phyloP scores from a whole-genome alignment of 2,113 vertebrate species.

The Limanda limanda region DNA sequence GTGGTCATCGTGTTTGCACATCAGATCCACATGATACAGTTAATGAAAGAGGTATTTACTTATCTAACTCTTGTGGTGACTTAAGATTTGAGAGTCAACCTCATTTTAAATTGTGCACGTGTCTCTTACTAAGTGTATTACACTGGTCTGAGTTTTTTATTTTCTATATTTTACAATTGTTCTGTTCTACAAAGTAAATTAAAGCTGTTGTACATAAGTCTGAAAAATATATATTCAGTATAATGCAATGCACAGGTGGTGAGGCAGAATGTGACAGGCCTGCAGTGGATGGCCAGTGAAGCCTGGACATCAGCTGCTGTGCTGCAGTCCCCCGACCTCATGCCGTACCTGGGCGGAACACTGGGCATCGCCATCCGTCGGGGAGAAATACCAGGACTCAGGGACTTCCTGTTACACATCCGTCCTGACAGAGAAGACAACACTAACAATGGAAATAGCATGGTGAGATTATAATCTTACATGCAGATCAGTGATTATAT shows the following conservation, averaged over 20 bases:
- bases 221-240: too few relatives aligned
- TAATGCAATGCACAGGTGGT: conserved; percentile 49
- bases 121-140: too few relatives aligned
- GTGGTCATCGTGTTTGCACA: conserved; percentile 66
- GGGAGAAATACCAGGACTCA: conserved; percentile 66
- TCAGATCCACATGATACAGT: conserved; percentile 48
- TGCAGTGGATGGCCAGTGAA: conserved; percentile 79
- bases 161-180: too few relatives aligned
- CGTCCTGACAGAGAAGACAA: conserved; percentile 34
- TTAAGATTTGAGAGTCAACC: too few relatives aligned
- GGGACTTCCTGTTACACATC: conserved; percentile 46
- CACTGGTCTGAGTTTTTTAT: too few relatives aligned
- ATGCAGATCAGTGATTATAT: not conserved
- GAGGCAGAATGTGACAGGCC: conserved; percentile 70
- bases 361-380: conserved; percentile 73
- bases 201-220: too few relatives aligned
- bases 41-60: conserved; percentile 66
- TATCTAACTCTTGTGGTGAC: not conserved
- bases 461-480: conserved; percentile 26
- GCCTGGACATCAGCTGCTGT: conserved; percentile 50
- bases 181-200: too few relatives aligned
- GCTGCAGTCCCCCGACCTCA: conserved; percentile 44
- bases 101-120: too few relatives aligned
- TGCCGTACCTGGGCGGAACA: conserved; percentile 60
- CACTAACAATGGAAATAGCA: conserved; percentile 20